phyloP scores from a whole-genome alignment of 2,113 vertebrate genomes.

The Oncorhynchus kisutch region DNA sequence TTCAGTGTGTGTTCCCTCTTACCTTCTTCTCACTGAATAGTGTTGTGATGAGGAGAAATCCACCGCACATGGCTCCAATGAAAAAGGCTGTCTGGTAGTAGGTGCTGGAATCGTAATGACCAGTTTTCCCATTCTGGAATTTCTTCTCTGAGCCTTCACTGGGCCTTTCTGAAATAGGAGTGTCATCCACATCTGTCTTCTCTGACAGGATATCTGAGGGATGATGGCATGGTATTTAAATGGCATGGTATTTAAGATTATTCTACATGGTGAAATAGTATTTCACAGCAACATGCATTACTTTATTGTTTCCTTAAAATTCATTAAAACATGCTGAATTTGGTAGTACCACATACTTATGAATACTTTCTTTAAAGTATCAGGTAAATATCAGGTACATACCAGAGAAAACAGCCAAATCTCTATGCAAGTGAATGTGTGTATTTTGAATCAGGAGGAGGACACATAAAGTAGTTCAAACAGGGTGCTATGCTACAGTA shows the following conservation, averaged over 20 bases:
- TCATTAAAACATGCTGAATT: too few relatives aligned
- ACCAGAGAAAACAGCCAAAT: background rate
- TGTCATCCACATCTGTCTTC: background rate
- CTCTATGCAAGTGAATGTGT: slow-evolving; percentile 12
- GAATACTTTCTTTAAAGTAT: too few relatives aligned
- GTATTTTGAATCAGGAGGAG: background rate
- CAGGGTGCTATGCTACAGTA: background rate
- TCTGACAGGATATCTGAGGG: background rate
- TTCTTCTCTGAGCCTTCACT: background rate
- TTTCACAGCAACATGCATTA: too few relatives aligned
- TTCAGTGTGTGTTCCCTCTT: background rate
- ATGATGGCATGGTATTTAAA: background rate
- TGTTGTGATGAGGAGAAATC: slow-evolving; percentile 25
- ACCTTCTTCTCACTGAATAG: slow-evolving; percentile 28
- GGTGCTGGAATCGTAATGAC: background rate
- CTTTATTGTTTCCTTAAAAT: too few relatives aligned
- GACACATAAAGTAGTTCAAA: background rate
- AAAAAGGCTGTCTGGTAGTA: slow-evolving; percentile 16
- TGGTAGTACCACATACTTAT: too few relatives aligned
- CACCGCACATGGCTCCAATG: slow-evolving; percentile 19
- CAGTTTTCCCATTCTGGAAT: slow-evolving; percentile 7
- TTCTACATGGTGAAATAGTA: too few relatives aligned
- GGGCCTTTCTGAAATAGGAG: background rate
- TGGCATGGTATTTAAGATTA: too few relatives aligned
- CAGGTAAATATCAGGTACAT: background rate